Base-by-base conservation (phyloP, 2,797 vertebrate genomes). In the Melanotaenia pygmaea region DNA sequence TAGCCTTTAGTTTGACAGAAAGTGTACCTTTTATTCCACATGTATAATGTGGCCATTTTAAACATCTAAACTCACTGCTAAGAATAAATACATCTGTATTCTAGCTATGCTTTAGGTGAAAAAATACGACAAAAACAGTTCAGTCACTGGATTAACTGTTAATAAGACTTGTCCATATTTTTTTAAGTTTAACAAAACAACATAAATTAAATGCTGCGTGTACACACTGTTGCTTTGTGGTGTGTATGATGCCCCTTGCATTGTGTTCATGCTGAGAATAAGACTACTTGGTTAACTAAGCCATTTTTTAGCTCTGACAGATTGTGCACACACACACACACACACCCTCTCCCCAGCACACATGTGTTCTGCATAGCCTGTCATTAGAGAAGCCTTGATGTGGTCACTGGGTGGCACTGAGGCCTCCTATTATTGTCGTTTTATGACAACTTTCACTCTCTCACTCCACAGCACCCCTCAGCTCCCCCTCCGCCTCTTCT, bases 381-480 rank as follows among this genome's bases (percentile, higher is more conserved):
- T 94, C 92, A 94, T 94, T 93, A 94, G 77, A 68, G 79, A 67
- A 26, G 86, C 87, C 84, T 93, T 95, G 90, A 94, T 94, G 94
- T 93, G 94, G 94, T 94, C 90, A 81, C 85, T 88, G 93, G 92
- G 92, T 91, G 92, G 93, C 85, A 92, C 85, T 59, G 72, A 86
- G 90, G 88, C 90, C 85, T 92, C 85, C 92, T 87, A 93, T 95
- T 93, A 92, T 91, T 90, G 86, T 87, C 70, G 72, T 90, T 93
- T 93, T 91, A 92, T 85, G 90, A 91, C 88, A 90, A 92, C 92
- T 94, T 91, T 94, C 91, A 80, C 92, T 93, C 81, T 85, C 81
- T 79, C 28, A 68, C 80, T 68, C 83, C 12, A 9, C 59, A 24
- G 35, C n/a, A 30, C 64, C 59, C 28, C 67, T 74, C 53, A 58